Evolutionary conservation across 2,113 vertebrate genomes (phyloP), one percentile per base, ranked within the genome.

Genomic region (Penelope pileata): DNA sequence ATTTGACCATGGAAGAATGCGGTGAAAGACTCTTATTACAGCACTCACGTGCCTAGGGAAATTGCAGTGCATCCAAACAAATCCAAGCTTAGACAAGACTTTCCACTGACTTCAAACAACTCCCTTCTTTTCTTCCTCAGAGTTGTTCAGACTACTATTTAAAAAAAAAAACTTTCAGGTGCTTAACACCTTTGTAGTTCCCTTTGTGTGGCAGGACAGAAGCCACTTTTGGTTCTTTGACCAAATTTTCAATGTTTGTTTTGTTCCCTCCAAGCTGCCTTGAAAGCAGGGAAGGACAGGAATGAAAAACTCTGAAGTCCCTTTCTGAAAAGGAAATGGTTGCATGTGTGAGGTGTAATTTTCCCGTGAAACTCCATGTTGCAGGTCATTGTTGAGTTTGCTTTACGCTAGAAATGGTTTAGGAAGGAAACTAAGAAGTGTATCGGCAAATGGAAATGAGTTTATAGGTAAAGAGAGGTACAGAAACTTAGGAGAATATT

Each of bases 1-100:
- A 96, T 95, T 84, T 84, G 78, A 79, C 43, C 13, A 0, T 75
- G 81, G 93, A 97, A 93, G 80, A 95, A 96, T 95, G 86, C 72
- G 88, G 89, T 27, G 80, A 90, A 90, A 84, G 86, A 62, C 83
- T 86, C 48, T n/a, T 81, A 26, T 67, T 83, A 60, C 84, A 83
- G 23, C 86, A 60, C 48, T 90, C 53, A n/a, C 36, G 38, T 90
- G 38, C 63, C 66, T 45, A 48, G 90, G 79, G 83, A 67, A 81
- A 75, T 59, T 38, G 75, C 79, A 32, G 24, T 26, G 48, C 75
- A 83, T 91, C 83, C 85, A 60, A 93, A 94, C 91, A 78, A 74
- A 94, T 60, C 76, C 51, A 30, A 48, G 76, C 82, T 94, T 48
- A 79, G 72, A 43, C 0, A 7, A 94, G 93, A 88, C 88, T 96